Evolutionary conservation across 2,888 invertebrate genomes (phyloP).

Genomic region (Leptinotarsa juncta): DNA sequence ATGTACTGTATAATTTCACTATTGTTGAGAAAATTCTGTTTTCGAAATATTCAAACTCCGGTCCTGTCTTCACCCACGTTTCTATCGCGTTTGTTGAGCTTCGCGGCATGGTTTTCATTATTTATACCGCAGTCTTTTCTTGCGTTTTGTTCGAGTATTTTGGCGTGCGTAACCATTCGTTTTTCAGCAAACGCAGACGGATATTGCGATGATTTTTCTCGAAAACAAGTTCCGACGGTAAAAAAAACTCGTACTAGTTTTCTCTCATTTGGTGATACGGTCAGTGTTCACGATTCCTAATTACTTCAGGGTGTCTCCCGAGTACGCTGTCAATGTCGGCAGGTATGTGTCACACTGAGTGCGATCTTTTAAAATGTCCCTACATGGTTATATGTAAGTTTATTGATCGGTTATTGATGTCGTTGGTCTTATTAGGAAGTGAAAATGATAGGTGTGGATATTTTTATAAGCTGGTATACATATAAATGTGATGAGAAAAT

Average conservation of each 20-base stretch:
- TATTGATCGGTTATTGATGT: conserved; percentile 27
- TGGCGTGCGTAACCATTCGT: conserved; percentile 13
- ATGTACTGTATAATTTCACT: too few species aligned
- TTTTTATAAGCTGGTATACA: neutral
- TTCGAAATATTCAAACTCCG: conserved; percentile 18
- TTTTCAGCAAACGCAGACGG: neutral
- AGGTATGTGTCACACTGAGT: conserved; percentile 53
- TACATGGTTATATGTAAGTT: conserved; percentile 31
- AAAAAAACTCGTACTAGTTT: neutral
- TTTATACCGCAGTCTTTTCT: conserved; percentile 30
- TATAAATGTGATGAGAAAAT: neutral
- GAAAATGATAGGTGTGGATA: conserved; percentile 18
- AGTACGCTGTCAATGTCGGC: conserved; percentile 64
- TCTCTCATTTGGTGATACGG: conserved; percentile 17
- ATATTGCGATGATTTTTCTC: neutral
- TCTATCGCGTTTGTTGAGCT: conserved; percentile 30
- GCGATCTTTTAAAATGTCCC: conserved; percentile 32
- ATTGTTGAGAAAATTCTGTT: neutral
- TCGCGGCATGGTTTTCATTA: conserved; percentile 28
- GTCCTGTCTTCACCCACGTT: conserved; percentile 32
- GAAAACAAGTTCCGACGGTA: neutral
- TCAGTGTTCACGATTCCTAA: conserved; percentile 51
- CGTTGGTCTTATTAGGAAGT: conserved; percentile 30
- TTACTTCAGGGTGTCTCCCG: conserved; percentile 55
- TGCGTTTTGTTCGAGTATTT: conserved; percentile 25